Evolutionary conservation across 2,113 vertebrate genomes (phyloP), one percentile per base, ranked within the genome.

Genomic region (Acanthisitta chloris): DNA sequence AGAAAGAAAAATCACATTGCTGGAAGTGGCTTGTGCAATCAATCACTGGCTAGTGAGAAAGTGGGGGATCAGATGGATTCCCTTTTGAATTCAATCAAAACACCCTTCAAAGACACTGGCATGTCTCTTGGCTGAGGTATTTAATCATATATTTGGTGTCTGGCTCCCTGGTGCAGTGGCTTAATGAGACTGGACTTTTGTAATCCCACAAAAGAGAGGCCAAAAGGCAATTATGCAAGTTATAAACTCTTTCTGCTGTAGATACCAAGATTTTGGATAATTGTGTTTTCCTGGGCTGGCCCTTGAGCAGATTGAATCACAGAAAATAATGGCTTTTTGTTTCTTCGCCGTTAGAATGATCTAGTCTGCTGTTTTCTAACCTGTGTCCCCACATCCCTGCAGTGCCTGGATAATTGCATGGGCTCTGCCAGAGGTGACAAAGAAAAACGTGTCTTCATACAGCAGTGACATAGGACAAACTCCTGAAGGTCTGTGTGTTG

Each of bases 1-100:
- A 93, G 82, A 40, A 96, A 96, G 96, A 95, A 94, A 88, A 96
- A 97, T 96, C 85, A 42, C 79, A 5, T 31, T 55, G 64, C 81
- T 81, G 87, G 21, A 42, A 88, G 67, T 62, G 76, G 82, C 79
- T n/a, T 14, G 3, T 73, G 81, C 93, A 88, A 67, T 96, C 92
- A 77, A 64, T 95, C 85, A 92, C 45, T 52, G 84, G 62, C 42
- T 81, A 69, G 52, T 0, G 4, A 61, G 62, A 87, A 77, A 38
- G 73, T n/a, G 33, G 64, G 65, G 59, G 20, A 81, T 87, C 77
- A 72, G 77, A 72, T 70, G 34, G 88, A 79, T 94, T 95, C 94
- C 73, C 84, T 62, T 89, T 81, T 65, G 91, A 94, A 91, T 96
- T 95, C 85, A 87, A 24, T 83, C 62, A 80, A 85, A 95, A 85